phyloP scores from a whole-genome alignment of 2,113 vertebrate genomes.

The Marmota monax region DNA sequence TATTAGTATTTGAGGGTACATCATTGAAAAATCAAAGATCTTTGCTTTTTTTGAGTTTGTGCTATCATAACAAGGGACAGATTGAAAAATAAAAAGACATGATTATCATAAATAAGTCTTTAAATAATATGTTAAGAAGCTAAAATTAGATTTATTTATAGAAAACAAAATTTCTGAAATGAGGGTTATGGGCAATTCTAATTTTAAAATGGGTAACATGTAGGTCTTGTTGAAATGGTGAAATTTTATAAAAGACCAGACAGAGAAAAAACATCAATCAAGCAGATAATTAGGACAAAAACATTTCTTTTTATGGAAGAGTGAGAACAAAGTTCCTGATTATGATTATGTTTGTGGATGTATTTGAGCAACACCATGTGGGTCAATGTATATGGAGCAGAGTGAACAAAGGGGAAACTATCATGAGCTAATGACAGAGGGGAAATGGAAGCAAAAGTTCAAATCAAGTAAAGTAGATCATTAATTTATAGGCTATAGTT shows the following conservation, averaged over 20 bases:
- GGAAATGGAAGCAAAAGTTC: background rate
- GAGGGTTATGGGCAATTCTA: background rate
- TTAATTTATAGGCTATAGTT: background rate
- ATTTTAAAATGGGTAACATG: background rate
- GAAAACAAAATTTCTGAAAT: background rate
- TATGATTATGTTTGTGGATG: fast-evolving
- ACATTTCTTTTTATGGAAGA: background rate
- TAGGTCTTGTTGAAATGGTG: background rate
- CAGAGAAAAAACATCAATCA: background rate
- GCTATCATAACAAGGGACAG: background rate
- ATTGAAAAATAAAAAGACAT: background rate
- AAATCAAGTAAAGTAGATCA: background rate
- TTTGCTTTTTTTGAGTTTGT: background rate
- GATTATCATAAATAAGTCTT: background rate
- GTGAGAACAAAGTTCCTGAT: background rate
- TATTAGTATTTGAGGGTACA: background rate
- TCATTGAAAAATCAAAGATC: background rate
- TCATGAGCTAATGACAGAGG: background rate
- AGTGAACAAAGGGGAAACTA: background rate
- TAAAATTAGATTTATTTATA: background rate
- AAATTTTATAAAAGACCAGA: background rate
- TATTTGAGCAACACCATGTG: background rate
- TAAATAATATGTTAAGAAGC: background rate
- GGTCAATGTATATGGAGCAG: background rate
- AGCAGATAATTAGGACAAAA: background rate